These are phyloP conservation scores for Laterallus jamaicensis DNA, from an alignment of 2,113 vertebrate species.

Conservation along the genomic window DNA sequence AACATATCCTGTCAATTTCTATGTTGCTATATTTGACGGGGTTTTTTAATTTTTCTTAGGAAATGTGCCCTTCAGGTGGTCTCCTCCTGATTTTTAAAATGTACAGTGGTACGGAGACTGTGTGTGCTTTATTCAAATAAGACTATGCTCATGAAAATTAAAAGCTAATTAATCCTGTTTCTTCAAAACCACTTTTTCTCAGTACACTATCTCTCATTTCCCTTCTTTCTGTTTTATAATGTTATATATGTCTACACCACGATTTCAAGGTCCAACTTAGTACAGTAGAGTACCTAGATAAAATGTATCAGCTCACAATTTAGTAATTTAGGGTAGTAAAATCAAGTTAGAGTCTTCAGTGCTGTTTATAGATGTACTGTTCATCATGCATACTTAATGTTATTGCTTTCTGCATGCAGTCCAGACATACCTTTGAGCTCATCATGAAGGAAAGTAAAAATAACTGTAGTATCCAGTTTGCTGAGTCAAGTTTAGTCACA, in stretches of 20 bases:
- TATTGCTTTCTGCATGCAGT: neutral
- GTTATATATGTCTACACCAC: fast-evolving
- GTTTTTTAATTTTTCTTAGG: neutral
- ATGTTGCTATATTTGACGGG: neutral
- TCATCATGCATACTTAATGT: neutral
- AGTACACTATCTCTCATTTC: neutral
- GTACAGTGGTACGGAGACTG: neutral
- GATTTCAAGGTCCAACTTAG: neutral
- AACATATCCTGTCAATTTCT: neutral
- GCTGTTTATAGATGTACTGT: neutral
- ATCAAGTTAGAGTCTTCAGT: neutral
- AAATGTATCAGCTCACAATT: neutral
- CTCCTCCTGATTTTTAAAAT: neutral
- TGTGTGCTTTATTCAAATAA: neutral
- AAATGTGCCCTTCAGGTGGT: neutral
- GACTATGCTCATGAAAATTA: neutral
- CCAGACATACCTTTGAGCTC: neutral
- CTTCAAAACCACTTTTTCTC: neutral
- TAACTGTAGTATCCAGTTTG: neutral
- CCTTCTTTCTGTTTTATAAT: neutral
- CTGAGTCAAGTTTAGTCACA: neutral
- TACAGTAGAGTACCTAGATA: neutral
- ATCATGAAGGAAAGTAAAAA: neutral
- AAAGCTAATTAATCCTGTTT: neutral
- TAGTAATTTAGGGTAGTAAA: neutral